Conservation (phyloP, 2,797 vertebrate species). For the Myotis vivesi region DNA sequence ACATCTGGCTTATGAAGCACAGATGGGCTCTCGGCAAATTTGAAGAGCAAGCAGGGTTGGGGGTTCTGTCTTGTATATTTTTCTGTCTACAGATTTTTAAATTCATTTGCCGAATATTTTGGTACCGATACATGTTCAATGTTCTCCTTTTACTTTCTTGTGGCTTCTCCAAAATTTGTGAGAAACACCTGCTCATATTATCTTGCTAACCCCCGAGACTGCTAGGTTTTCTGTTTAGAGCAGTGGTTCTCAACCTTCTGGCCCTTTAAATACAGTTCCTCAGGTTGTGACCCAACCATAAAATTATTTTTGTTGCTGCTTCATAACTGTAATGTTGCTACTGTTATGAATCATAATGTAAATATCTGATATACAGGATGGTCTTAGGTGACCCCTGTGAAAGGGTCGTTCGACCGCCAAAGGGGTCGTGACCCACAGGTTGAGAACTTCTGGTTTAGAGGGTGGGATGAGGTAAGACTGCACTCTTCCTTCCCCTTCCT, state of each 20-base stretch:
- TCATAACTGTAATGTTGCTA: no score
- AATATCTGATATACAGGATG: no score
- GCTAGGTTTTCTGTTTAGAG: not conserved
- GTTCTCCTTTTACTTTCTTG: not conserved
- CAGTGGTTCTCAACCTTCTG: no score
- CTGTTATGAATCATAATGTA: no score
- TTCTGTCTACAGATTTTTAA: not conserved
- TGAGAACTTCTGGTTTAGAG: no score
- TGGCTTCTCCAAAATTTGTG: not conserved
- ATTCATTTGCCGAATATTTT: not conserved
- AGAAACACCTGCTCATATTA: not conserved
- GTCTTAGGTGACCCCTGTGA: no score
- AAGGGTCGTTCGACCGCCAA: no score
- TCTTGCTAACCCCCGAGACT: not conserved
- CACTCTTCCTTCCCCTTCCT: not conserved
- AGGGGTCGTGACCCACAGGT: no score
- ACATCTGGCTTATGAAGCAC: not conserved
- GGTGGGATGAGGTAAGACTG: not conserved
- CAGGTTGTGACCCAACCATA: no score
- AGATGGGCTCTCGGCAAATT: not conserved
- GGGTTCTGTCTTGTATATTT: not conserved
- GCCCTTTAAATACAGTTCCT: no score
- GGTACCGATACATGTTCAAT: not conserved
- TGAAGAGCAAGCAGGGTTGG: not conserved
- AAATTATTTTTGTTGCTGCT: no score